Evolutionary conservation across 1,140 invertebrate genomes (phyloP).

Genomic region (Solen grandis): DNA sequence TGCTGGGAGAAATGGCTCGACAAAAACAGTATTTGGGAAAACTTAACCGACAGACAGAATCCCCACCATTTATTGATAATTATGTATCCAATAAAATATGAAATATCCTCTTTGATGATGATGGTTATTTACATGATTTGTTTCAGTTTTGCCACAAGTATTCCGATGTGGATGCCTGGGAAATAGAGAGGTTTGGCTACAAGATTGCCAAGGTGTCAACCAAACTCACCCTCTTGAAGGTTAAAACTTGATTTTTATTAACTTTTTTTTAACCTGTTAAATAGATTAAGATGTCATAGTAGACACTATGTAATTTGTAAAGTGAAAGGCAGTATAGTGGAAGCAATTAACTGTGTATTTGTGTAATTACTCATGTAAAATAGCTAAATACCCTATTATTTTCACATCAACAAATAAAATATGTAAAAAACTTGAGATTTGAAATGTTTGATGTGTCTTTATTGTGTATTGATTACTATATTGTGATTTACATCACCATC

Average conservation of each 20-base stretch:
- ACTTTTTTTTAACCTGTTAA: background rate
- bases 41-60: background rate
- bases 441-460: too few relatives aligned
- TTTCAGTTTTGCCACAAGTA: slow-evolving; percentile 91
- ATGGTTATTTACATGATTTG: slow-evolving; percentile 46
- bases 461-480: too few relatives aligned
- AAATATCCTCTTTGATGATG: too few relatives aligned
- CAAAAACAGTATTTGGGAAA: background rate
- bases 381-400: too few relatives aligned
- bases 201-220: slow-evolving; percentile 93
- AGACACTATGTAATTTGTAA: too few relatives aligned
- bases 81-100: background rate
- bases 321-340: too few relatives aligned
- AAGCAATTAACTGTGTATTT: too few relatives aligned
- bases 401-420: too few relatives aligned
- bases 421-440: too few relatives aligned
- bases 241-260: slow-evolving; percentile 51
- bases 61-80: background rate
- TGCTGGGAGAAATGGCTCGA: slow-evolving; percentile 5
- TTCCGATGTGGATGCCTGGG: slow-evolving; percentile 95
- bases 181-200: slow-evolving; percentile 97
- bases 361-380: too few relatives aligned
- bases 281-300: too few relatives aligned
- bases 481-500: too few relatives aligned
- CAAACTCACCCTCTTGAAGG: slow-evolving; percentile 94